These are phyloP conservation scores for Helicolenus hilgendorfi DNA, from an alignment of 2,797 vertebrate species.

Conservation along the genomic window DNA sequence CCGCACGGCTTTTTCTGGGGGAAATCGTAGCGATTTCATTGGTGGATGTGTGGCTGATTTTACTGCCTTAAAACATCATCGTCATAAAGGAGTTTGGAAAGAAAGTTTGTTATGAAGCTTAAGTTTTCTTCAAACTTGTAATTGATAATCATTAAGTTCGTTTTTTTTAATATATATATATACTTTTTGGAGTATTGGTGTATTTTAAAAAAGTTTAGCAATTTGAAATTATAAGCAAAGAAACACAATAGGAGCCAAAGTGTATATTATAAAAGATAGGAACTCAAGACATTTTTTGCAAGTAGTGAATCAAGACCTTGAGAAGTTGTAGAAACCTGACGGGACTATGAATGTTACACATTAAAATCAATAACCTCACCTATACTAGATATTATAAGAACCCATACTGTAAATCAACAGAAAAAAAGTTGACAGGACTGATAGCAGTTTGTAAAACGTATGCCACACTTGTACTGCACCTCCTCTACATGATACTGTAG, in stretches of 20 bases:
- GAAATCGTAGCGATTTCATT: constrained; percentile 9
- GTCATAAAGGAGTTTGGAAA: background rate
- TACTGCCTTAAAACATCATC: background rate
- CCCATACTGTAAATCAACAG: background rate
- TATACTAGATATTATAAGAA: background rate
- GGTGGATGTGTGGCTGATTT: background rate
- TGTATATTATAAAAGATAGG: background rate
- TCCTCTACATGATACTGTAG: background rate
- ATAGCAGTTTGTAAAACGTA: background rate
- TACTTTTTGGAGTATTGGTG: too few relatives aligned
- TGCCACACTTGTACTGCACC: background rate
- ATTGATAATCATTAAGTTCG: background rate
- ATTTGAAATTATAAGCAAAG: background rate
- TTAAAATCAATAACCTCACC: constrained; percentile 8
- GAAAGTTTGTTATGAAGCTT: background rate
- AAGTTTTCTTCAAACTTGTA: background rate
- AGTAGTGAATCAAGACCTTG: background rate
- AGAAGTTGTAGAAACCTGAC: background rate
- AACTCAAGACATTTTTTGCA: background rate
- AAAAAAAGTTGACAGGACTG: background rate
- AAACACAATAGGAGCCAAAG: background rate
- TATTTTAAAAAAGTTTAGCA: too few relatives aligned
- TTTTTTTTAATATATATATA: background rate
- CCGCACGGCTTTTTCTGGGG: constrained; percentile 6
- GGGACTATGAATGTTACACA: background rate